Evolutionary conservation across 2,113 vertebrate genomes (phyloP), one percentile per base, ranked within the genome.

Genomic region (Gobius niger): DNA sequence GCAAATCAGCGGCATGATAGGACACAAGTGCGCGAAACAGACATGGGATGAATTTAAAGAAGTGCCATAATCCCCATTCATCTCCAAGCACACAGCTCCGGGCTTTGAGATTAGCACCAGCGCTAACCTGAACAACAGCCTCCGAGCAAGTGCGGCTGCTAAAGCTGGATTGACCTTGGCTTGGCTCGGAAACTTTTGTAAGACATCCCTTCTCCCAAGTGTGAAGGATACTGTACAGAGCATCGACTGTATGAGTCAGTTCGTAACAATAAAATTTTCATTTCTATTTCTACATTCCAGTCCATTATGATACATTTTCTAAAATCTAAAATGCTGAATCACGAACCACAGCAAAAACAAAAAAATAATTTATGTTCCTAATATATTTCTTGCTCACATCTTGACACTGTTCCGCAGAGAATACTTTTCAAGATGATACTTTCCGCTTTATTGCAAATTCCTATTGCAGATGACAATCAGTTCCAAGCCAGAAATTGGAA

Each of bases 31-130:
- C 69, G 7, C 76, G 71, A 60, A 75, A 80, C 79, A 79, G 65
- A 77, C 74, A 24, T 11, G 46, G 40, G 73, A 70, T 63, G 80
- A 75, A 83, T 80, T 78, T 80, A 70, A 84, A 87, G 83, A 73
- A 67, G 76, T 46, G 0, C 72, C 16, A 54, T 85, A 83, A 88
- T 84, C 85, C 82, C 74, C 61, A 75, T 80, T 82, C 81, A 78
- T 80, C 67, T 63, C 72, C 63, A 53, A 83, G 75, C 75, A 68
- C 70, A 42, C 46, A 12, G 76, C 79, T 86, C 19, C 63, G 24
- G 73, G 67, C 70, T 57, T 63, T 52, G 67, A 46, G 53, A 75
- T 15, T 63, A 47, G 3, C 66, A 78, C 67, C 72, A 50, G 66
- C 79, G 65, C 50, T 24, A 56, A 66, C 57, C 57, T 60, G 57